A percentile compares a stretch with the other conserved stretches of the same genome.
Evolutionary conservation across 2,797 vertebrate genomes (phyloP).

Genomic region (Pangasius mekongensis): DNA sequence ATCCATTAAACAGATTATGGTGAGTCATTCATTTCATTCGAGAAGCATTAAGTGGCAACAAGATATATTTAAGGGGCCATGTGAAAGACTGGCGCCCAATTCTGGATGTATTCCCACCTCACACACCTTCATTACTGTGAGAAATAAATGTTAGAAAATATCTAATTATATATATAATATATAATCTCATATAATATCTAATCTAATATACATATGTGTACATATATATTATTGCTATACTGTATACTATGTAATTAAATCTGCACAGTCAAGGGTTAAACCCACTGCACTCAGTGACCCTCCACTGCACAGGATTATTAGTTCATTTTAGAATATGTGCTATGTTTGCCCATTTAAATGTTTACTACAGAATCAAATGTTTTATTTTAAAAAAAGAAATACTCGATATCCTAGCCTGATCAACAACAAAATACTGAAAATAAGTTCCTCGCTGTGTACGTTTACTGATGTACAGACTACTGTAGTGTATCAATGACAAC

Average conservation of each 20-base stretch:
- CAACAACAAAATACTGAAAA: not conserved
- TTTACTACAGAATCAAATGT: not conserved
- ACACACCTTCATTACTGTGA: too few species aligned
- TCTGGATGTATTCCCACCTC: not conserved
- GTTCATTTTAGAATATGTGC: not conserved
- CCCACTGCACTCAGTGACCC: slow-evolving; percentile 37
- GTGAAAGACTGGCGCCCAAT: not conserved
- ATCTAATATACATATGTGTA: too few species aligned
- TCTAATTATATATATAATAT: too few species aligned
- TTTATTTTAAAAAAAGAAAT: not conserved
- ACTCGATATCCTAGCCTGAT: not conserved
- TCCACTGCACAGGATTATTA: not conserved
- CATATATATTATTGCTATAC: not conserved
- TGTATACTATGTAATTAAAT: too few species aligned
- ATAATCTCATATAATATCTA: too few species aligned
- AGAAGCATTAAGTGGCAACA: not conserved
- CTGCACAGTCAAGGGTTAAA: slow-evolving; percentile 23
- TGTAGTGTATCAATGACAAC: slow-evolving; percentile 36
- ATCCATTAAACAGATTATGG: not conserved
- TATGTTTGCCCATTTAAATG: not conserved
- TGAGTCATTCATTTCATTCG: not conserved
- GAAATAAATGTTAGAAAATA: not conserved
- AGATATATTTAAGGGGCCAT: not conserved
- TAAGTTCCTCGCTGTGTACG: not conserved
- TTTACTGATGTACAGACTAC: slow-evolving; percentile 4